Evolutionary conservation across 2,113 vertebrate species (phyloP).

Genomic region (Tragulus kanchil): DNA sequence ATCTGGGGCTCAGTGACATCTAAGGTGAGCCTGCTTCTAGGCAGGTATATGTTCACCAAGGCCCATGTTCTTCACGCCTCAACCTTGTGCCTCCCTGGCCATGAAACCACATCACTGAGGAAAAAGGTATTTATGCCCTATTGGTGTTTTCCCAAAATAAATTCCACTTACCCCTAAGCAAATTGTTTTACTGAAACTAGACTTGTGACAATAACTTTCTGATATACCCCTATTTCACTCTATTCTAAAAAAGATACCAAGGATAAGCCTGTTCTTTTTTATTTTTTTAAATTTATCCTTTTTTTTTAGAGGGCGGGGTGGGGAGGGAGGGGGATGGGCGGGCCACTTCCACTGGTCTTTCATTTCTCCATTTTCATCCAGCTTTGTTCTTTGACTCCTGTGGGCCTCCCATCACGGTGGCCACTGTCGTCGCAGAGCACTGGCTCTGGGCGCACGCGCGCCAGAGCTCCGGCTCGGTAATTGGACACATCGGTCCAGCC

Average conservation of each 20-base stretch:
- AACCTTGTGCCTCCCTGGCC: not conserved
- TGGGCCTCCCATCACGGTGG: no score
- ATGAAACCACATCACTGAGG: not conserved
- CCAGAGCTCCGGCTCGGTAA: no score
- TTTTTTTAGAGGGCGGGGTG: no score
- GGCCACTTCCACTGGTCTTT: no score
- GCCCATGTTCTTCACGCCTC: not conserved
- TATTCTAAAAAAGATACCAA: not conserved
- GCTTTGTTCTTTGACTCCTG: no score
- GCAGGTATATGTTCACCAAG: not conserved
- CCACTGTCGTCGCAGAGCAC: no score
- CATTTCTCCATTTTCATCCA: no score
- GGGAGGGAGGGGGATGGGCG: no score
- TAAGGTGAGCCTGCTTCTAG: not conserved
- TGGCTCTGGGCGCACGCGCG: no score
- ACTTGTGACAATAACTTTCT: conserved; percentile 36
- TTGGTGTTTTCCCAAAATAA: not conserved
- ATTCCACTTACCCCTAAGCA: not conserved
- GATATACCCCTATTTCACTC: conserved; percentile 25
- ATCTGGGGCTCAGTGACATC: not conserved
- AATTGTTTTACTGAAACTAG: conserved; percentile 41
- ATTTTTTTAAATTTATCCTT: not conserved
- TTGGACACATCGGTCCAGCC: no score
- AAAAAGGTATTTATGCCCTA: not conserved
- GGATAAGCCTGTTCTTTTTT: not conserved